Evolutionary conservation across 2,888 invertebrate species (phyloP).

Genomic region (Lamellibrachia satsuma): DNA sequence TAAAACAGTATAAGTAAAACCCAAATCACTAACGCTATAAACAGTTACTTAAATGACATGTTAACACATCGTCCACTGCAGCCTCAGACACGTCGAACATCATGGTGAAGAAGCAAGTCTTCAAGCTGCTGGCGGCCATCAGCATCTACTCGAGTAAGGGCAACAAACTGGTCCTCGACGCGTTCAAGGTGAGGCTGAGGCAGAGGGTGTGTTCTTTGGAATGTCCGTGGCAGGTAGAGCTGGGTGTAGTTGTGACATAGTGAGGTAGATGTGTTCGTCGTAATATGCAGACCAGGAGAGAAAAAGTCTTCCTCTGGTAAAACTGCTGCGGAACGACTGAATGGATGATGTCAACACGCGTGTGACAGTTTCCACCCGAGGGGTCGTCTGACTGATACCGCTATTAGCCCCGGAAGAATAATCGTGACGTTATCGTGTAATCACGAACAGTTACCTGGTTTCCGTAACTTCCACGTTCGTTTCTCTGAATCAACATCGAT

Average conservation of each 20-base stretch:
- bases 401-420: neutral
- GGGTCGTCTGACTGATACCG: neutral
- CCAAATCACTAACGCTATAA: too few relatives aligned
- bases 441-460: neutral
- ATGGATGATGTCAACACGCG: neutral
- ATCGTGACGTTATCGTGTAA: neutral
- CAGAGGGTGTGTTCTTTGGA: neutral
- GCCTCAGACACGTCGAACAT: constrained; percentile 90
- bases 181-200: constrained; percentile 80
- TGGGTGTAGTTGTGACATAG: too few relatives aligned
- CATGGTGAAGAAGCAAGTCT: constrained; percentile 94
- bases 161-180: constrained; percentile 71
- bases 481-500: neutral
- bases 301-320: neutral
- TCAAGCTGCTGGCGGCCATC: constrained; percentile 91
- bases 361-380: neutral
- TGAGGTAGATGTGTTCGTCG: neutral
- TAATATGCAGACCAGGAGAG: neutral
- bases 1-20: too few relatives aligned
- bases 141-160: constrained; percentile 90
- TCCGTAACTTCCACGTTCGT: neutral
- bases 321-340: neutral
- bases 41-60: too few relatives aligned
- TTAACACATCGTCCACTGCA: constrained; percentile 48
- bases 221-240: neutral